Conservation (phyloP, 2,797 vertebrate species). For the Pseudopleuronectes americanus region DNA sequence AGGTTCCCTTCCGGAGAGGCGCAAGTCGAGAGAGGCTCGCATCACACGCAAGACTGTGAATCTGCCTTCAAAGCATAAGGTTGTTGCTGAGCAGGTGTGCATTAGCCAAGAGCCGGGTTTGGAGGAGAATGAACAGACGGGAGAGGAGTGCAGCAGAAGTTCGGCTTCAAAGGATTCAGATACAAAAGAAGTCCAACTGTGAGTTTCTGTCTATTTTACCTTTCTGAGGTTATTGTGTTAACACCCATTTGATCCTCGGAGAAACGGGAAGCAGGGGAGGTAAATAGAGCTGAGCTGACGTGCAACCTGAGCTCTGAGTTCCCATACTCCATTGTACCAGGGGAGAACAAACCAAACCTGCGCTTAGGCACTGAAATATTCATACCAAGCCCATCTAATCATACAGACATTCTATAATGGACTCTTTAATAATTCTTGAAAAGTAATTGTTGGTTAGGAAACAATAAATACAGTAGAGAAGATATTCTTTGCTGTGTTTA, state of each 20-base stretch:
- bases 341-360: slow-evolving; percentile 67
- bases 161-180: slow-evolving; percentile 47
- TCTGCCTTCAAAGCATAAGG: slow-evolving; percentile 71
- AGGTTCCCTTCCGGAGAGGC: slow-evolving; percentile 45
- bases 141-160: slow-evolving; percentile 29
- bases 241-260: slow-evolving; percentile 53
- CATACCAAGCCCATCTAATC: slow-evolving; percentile 32
- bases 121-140: slow-evolving; percentile 41
- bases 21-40: slow-evolving; percentile 21
- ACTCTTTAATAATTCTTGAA: neutral
- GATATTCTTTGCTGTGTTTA: slow-evolving; percentile 34
- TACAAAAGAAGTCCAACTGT: slow-evolving; percentile 66
- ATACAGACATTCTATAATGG: neutral
- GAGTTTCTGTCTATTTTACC: slow-evolving; percentile 61
- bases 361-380: slow-evolving; percentile 71
- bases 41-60: slow-evolving; percentile 79
- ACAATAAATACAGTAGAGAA: neutral
- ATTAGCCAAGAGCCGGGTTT: slow-evolving; percentile 51
- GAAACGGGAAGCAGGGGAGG: slow-evolving; percentile 29
- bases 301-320: slow-evolving; percentile 81
- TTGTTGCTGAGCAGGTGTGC: slow-evolving; percentile 65
- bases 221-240: slow-evolving; percentile 44
- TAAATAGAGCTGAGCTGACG: slow-evolving; percentile 29
- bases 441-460: neutral
- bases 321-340: slow-evolving; percentile 71